Conservation (phyloP, 2,888 invertebrate species). For the Mantis religiosa region DNA sequence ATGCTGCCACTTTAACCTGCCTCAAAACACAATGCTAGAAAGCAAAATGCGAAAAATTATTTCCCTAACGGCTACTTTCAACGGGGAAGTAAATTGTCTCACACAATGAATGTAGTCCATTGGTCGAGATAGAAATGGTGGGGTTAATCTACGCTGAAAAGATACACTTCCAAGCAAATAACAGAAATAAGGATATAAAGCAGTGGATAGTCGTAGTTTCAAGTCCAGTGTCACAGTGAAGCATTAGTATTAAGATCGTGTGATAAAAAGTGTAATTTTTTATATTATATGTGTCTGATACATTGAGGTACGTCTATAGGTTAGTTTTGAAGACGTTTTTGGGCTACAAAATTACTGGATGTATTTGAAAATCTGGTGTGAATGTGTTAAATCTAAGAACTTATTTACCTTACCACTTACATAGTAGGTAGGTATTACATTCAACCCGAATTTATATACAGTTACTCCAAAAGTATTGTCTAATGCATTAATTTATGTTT, state of each 20-base stretch:
- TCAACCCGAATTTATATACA: too few relatives aligned
- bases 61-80: neutral
- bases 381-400: too few relatives aligned
- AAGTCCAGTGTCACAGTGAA: neutral
- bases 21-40: conserved; percentile 1
- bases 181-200: neutral
- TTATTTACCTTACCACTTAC: too few relatives aligned
- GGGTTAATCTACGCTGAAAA: neutral
- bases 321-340: neutral
- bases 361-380: too few relatives aligned
- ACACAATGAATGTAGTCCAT: neutral
- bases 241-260: neutral
- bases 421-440: too few relatives aligned
- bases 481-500: too few relatives aligned
- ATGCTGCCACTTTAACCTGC: neutral
- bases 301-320: neutral
- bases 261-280: neutral
- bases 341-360: too few relatives aligned
- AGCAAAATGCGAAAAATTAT: neutral
- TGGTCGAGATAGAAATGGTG: neutral
- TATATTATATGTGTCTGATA: neutral
- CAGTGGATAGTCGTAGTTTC: neutral
- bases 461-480: too few relatives aligned
- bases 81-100: neutral
- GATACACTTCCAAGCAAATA: neutral